phyloP scores from a whole-genome alignment of 2,888 invertebrate genomes.

The Heteromurus nitidus region DNA sequence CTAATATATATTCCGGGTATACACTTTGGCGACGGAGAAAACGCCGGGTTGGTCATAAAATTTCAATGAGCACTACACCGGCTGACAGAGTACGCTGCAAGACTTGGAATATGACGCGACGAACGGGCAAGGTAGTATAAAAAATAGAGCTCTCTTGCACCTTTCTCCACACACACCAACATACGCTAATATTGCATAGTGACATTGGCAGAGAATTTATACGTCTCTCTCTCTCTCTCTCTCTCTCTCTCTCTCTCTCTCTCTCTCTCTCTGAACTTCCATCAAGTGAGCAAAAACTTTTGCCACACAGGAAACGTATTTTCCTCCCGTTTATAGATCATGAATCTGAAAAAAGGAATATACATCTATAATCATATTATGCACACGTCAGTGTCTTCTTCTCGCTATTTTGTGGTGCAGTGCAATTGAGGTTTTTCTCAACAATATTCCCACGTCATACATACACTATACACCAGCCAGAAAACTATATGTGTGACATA shows the following conservation, averaged over 20 bases:
- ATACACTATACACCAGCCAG: too few species aligned
- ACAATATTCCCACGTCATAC: too few species aligned
- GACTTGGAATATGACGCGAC: not conserved
- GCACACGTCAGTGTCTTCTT: too few species aligned
- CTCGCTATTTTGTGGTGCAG: too few species aligned
- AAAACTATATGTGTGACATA: too few species aligned
- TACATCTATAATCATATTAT: not conserved
- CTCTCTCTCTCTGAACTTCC: too few species aligned
- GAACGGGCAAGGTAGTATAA: not conserved
- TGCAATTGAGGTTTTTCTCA: too few species aligned
- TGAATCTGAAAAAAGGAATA: not conserved
- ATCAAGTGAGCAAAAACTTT: not conserved
- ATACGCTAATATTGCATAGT: not conserved
- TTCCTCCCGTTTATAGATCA: not conserved
- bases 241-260: too few species aligned
- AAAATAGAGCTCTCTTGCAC: not conserved
- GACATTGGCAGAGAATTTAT: not conserved
- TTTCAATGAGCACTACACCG: slow-evolving; percentile 52
- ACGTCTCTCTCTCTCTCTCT: too few species aligned
- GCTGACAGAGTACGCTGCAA: not conserved
- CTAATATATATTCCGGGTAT: too few species aligned
- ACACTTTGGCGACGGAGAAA: slow-evolving; percentile 23
- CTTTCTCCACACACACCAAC: not conserved
- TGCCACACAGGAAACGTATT: not conserved
- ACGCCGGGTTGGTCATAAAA: slow-evolving; percentile 51